phyloP scores from a whole-genome alignment of 1,140 invertebrate species.

The Zophobas atratus region DNA sequence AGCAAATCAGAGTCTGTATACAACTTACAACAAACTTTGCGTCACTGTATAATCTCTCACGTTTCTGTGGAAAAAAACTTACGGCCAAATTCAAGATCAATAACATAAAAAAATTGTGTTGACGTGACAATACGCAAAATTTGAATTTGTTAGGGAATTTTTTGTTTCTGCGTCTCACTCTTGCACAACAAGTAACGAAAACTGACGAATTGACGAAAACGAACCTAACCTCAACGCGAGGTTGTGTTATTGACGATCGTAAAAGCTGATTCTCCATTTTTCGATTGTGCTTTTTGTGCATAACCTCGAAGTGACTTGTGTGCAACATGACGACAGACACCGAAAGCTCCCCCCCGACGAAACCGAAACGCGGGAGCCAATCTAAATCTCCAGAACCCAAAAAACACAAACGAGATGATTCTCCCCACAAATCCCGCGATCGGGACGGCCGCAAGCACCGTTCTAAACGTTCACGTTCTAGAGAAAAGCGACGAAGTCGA shows the following conservation, averaged over 20 bases:
- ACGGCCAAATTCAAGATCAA: no score
- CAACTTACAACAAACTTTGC: no score
- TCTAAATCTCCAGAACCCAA: conserved; percentile 37
- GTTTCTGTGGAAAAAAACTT: no score
- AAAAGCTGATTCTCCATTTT: no score
- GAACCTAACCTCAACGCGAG: conserved; percentile 11
- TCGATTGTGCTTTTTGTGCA: background rate
- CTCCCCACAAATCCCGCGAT: conserved; percentile 14
- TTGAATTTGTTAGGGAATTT: no score
- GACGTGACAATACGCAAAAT: no score
- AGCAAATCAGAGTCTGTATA: no score
- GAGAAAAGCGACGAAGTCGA: conserved; percentile 26
- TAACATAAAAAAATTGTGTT: no score
- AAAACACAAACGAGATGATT: conserved; percentile 44
- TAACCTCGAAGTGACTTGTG: background rate
- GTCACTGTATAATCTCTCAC: no score
- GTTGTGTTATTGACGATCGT: conserved; percentile 13
- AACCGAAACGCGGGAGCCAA: conserved; percentile 13
- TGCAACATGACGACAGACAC: conserved; percentile 35
- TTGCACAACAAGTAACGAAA: no score
- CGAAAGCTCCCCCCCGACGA: conserved; percentile 19
- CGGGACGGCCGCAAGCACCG: conserved; percentile 1
- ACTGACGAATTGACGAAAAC: background rate
- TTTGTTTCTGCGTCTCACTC: no score
- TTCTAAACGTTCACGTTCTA: conserved; percentile 43